Conservation (phyloP, 2,797 vertebrate species). For the Danionella dracula region DNA sequence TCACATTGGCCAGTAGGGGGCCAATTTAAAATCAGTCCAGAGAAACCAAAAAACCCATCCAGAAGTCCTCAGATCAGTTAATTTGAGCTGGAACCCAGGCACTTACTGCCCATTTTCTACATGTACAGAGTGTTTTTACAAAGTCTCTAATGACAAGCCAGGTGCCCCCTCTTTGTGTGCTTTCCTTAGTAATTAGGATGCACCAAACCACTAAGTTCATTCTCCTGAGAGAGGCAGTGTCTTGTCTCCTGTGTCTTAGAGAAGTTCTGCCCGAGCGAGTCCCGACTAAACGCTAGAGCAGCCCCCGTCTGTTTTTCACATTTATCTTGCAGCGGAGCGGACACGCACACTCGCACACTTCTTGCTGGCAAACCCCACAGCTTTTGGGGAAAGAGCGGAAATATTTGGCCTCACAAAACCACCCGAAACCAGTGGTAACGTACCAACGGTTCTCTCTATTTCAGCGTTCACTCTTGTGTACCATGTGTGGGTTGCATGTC, state of each 20-base stretch:
- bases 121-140: constrained; percentile 17
- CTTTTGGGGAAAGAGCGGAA: constrained; percentile 52
- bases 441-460: constrained; percentile 39
- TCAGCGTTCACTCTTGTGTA: too few species aligned
- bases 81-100: neutral
- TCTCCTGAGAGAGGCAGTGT: constrained; percentile 44
- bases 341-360: constrained; percentile 34
- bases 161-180: constrained; percentile 40
- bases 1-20: constrained; percentile 10
- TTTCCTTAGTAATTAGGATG: constrained; percentile 57
- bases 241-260: constrained; percentile 33
- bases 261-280: constrained; percentile 47
- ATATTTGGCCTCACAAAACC: constrained; percentile 52
- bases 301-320: constrained; percentile 51
- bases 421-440: constrained; percentile 55
- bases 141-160: constrained; percentile 46
- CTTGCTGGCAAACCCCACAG: constrained; percentile 45
- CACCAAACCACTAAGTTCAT: constrained; percentile 45
- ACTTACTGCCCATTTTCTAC: constrained; percentile 9
- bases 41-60: neutral
- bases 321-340: constrained; percentile 56
- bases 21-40: neutral
- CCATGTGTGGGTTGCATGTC: constrained; percentile 1
- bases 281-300: constrained; percentile 39
- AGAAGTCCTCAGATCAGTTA: constrained; percentile 5